Evolutionary conservation across 2,797 vertebrate genomes (phyloP).

Genomic region (Mus caroli): DNA sequence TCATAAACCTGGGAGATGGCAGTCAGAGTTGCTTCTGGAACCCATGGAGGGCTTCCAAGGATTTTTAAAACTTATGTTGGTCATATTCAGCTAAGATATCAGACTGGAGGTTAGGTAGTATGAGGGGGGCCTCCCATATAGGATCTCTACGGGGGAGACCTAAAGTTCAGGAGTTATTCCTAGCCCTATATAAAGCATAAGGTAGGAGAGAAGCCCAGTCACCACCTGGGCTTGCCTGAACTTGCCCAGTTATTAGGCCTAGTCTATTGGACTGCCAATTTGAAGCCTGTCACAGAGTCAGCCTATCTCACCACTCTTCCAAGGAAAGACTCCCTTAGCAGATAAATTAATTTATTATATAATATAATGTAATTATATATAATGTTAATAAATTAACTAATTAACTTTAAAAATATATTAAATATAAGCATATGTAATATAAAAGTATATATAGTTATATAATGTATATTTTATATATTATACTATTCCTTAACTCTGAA

Average conservation of each 20-base stretch:
- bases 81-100: neutral
- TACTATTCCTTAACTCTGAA: neutral
- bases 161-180: neutral
- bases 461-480: neutral
- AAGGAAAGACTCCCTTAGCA: neutral
- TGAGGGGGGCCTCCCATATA: neutral
- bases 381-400: neutral
- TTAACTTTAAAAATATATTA: neutral
- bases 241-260: neutral
- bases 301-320: neutral
- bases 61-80: neutral
- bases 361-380: neutral
- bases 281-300: neutral
- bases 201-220: neutral
- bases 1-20: neutral
- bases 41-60: neutral
- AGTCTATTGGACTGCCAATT: neutral
- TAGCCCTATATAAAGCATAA: neutral
- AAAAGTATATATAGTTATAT: neutral
- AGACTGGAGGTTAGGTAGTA: neutral
- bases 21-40: neutral
- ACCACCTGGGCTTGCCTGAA: neutral
- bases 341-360: neutral
- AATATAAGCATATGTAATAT: neutral
- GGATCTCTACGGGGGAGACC: neutral